Percentiles rank a stretch among this genome's conserved stretches.
Conservation (phyloP, 1,140 invertebrate species). For the Drosophila varians region DNA sequence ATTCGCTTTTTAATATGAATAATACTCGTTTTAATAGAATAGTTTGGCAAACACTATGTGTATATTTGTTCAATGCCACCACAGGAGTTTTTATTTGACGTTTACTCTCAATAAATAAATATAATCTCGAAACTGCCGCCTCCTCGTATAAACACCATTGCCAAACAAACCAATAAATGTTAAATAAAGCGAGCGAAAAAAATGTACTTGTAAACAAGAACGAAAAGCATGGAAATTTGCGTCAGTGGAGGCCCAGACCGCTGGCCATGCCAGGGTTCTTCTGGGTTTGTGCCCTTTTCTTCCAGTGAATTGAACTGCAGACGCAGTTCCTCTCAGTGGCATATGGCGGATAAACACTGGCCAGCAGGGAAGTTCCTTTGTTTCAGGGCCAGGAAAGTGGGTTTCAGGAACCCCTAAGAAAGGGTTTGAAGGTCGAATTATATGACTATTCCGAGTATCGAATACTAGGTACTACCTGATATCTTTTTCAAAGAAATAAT, state of each 20-base stretch:
- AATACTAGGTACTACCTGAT: neutral
- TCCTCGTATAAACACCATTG: conserved; percentile 54
- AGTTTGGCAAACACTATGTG: too few species aligned
- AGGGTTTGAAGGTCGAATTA: too few species aligned
- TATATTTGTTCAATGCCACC: conserved; percentile 19
- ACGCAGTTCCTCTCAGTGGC: conserved; percentile 1
- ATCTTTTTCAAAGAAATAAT: neutral
- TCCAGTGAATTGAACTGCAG: conserved; percentile 13
- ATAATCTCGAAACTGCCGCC: conserved; percentile 40
- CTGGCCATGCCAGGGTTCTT: neutral
- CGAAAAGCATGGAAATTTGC: conserved; percentile 51
- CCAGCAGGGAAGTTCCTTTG: conserved; percentile 8
- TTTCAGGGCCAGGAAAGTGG: conserved; percentile 4
- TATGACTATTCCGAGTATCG: too few species aligned
- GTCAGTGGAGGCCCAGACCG: conserved; percentile 45
- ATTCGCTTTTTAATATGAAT: too few species aligned
- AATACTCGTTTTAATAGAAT: neutral
- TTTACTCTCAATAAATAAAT: conserved; percentile 40
- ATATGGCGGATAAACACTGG: conserved; percentile 47
- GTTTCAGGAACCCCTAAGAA: neutral
- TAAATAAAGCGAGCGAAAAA: conserved; percentile 54
- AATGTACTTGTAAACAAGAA: conserved; percentile 30
- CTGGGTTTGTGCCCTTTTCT: too few species aligned
- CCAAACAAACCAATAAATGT: conserved; percentile 73
- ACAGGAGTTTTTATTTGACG: conserved; percentile 31